Evolutionary conservation across 2,113 vertebrate species (phyloP).

Genomic region (Ammospiza caudacuta): DNA sequence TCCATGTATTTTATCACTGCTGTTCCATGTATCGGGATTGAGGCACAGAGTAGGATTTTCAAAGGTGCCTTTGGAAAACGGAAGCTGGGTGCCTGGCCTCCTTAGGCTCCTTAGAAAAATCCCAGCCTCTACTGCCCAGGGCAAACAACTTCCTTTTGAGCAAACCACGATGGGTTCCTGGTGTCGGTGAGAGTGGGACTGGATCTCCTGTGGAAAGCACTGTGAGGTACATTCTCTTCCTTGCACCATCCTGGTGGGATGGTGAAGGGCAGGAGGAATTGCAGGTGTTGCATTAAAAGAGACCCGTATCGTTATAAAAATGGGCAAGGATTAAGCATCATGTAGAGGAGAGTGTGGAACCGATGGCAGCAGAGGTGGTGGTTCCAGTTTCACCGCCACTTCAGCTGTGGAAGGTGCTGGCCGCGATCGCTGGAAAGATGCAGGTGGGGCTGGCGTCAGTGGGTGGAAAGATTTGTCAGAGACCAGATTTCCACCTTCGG

Average conservation of each 20-base stretch:
- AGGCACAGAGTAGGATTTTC: neutral
- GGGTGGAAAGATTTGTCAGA: neutral
- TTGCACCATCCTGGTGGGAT: fast-evolving
- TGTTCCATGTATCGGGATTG: neutral
- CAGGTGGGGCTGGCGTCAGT: neutral
- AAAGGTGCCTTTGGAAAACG: neutral
- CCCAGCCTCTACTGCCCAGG: neutral
- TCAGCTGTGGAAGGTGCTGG: neutral
- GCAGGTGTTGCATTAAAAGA: neutral
- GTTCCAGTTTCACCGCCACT: neutral
- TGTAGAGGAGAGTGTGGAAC: neutral
- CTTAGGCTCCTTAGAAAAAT: neutral
- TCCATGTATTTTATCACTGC: neutral
- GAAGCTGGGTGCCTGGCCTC: neutral
- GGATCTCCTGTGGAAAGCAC: neutral
- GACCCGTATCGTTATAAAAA: neutral
- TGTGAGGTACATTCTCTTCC: neutral
- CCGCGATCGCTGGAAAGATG: fast-evolving
- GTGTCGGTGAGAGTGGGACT: fast-evolving
- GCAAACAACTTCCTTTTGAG: neutral
- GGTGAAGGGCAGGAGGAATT: neutral
- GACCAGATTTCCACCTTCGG: neutral
- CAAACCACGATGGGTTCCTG: neutral
- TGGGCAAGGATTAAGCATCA: neutral
- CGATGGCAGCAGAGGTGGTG: neutral